Base-by-base conservation (phyloP, 2,797 vertebrate species). In the Harpagifer antarcticus region DNA sequence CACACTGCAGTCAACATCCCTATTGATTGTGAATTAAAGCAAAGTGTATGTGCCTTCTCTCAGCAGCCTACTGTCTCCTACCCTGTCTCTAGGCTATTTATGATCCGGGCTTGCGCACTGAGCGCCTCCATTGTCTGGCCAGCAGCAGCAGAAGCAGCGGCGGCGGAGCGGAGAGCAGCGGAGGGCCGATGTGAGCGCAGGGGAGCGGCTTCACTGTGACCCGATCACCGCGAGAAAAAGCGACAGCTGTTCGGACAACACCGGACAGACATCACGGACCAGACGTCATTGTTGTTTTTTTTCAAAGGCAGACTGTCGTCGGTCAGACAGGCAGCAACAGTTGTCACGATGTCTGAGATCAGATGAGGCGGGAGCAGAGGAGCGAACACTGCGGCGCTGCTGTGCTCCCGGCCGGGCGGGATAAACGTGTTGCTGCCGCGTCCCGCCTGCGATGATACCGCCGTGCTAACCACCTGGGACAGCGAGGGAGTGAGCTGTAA, bases 81-180 rank as follows among this genome's bases (percentile, higher is more conserved):
- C 69, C 43, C 78, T 75, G 73, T 84, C 83, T 88, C 79, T 82
- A 37, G 33, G 33, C 33, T 37, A 16, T 90, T 80, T 88, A 59
- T 83, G 87, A 87, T 90, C 86, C 73, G 93, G 93, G 93, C 78
- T 78, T 95, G 94, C 94, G 93, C 95, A 94, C 91, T 94, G 84
- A 76, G 83, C 78, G 70, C 78, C 84, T 92, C 93, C 85, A 95
- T 95, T 94, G 95, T 95, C 92, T 94, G 83, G 56, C 72, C 86
- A 76, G 85, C 74, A 69, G 80, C 74, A 45, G 85, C 86, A 14
- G 75, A 50, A 5, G 77, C 50, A 13, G 57, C 71, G 69, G 81
- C 71, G 27, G 82, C 47, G 74, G 63, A 76, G 79, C 74, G 78
- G 47, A 60, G 63, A 64, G 69, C 37, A 79, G 64, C 81, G 70